These are phyloP conservation scores for Datnioides undecimradiatus DNA, from an alignment of 2,113 vertebrate genomes.

Conservation along the genomic window DNA sequence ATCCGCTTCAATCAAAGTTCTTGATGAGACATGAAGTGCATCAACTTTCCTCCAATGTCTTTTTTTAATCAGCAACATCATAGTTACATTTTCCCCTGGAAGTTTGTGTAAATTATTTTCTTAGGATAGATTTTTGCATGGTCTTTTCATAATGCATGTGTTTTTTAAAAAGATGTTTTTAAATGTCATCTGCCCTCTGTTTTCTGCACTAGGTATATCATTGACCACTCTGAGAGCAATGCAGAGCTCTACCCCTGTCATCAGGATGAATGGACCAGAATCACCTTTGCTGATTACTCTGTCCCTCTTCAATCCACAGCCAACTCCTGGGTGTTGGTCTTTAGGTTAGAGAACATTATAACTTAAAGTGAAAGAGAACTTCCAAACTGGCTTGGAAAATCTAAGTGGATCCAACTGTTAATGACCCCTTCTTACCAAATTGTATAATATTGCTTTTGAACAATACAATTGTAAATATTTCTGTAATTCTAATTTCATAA, in stretches of 20 bases:
- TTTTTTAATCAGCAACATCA: neutral
- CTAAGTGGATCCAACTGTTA: neutral
- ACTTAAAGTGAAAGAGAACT: constrained; percentile 4
- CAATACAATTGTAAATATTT: neutral
- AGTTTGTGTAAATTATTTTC: neutral
- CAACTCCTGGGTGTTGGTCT: constrained; percentile 90
- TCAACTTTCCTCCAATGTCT: neutral
- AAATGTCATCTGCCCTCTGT: neutral
- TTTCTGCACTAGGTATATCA: constrained; percentile 85
- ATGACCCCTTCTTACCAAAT: neutral
- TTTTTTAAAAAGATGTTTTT: neutral
- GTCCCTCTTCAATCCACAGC: constrained; percentile 82
- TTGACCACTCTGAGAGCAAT: constrained; percentile 83
- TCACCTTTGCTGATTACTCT: constrained; percentile 86
- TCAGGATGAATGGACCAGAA: constrained; percentile 88
- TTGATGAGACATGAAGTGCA: constrained; percentile 17
- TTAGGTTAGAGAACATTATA: constrained; percentile 85
- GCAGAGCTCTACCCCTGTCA: constrained; percentile 85
- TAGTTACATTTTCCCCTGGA: neutral
- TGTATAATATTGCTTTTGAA: neutral
- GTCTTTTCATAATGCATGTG: neutral
- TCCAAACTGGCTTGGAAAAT: neutral
- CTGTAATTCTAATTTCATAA: neutral
- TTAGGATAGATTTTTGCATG: neutral
- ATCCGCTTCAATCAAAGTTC: constrained; percentile 36